phyloP scores from a whole-genome alignment of 2,797 vertebrate species.

The Poecilia wingei region DNA sequence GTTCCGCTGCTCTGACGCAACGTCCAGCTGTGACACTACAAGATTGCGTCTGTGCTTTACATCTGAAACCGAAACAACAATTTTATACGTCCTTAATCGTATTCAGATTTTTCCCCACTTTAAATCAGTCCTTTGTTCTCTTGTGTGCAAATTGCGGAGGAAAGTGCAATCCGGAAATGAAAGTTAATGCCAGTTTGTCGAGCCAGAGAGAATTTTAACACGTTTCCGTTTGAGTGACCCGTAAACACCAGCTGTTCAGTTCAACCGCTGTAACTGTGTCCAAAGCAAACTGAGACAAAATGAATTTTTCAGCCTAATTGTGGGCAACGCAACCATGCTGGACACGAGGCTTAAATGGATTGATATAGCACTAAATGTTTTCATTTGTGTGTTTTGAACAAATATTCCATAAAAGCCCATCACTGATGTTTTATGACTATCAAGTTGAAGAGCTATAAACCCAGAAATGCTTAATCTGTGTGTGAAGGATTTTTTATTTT shows the following conservation, averaged over 20 bases:
- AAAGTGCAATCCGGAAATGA: constrained; percentile 21
- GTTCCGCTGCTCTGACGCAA: constrained; percentile 16
- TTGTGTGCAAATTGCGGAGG: constrained; percentile 26
- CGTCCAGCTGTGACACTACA: constrained; percentile 28
- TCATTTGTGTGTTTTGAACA: constrained; percentile 44
- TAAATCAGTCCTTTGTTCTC: constrained; percentile 21
- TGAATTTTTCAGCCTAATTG: constrained; percentile 59
- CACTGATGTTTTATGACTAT: constrained; percentile 8
- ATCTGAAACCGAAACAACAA: constrained; percentile 4
- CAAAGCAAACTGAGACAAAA: constrained; percentile 61
- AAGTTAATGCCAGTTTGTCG: constrained; percentile 45
- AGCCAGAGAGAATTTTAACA: constrained; percentile 55
- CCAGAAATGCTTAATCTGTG: constrained; percentile 15
- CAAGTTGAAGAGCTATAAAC: constrained; percentile 22
- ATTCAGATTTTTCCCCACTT: constrained; percentile 15
- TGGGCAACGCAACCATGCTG: constrained; percentile 37
- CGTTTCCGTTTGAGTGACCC: constrained; percentile 56
- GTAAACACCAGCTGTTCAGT: constrained; percentile 71
- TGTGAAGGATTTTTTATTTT: constrained; percentile 8
- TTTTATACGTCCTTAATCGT: background rate
- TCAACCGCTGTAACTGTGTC: constrained; percentile 53
- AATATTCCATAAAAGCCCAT: constrained; percentile 35
- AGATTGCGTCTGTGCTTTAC: constrained; percentile 8
- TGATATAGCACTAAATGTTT: constrained; percentile 56
- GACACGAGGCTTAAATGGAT: constrained; percentile 47